Conservation (phyloP, 2,797 vertebrate species). For the Sternarchorhynchus goeldii region DNA sequence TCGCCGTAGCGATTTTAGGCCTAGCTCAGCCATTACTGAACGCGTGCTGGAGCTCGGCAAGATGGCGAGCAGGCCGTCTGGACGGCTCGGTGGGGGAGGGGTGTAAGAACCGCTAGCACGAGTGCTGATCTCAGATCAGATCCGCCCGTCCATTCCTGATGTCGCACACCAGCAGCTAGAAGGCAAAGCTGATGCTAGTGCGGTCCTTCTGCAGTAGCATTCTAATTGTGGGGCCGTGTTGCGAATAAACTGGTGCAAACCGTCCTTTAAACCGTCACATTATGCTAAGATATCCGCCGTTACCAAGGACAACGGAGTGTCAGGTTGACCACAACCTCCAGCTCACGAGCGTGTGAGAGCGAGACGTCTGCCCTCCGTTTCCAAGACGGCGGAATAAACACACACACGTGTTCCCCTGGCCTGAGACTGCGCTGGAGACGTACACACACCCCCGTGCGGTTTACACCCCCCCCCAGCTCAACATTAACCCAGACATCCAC, state of each 20-base stretch:
- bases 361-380: neutral
- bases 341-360: constrained; percentile 1
- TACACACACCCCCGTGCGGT: constrained; percentile 31
- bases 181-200: too few relatives aligned
- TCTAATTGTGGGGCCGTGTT: too few relatives aligned
- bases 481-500: constrained; percentile 25
- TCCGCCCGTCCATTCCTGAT: neutral
- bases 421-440: too few relatives aligned
- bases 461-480: neutral
- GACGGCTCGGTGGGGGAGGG: neutral
- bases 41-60: constrained; percentile 3
- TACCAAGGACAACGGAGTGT: neutral
- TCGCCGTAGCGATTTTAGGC: neutral
- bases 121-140: neutral
- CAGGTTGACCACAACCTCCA: neutral
- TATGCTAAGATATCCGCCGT: neutral
- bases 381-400: constrained; percentile 41
- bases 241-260: neutral
- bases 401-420: too few relatives aligned
- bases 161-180: neutral
- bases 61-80: constrained; percentile 7
- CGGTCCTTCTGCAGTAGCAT: too few relatives aligned
- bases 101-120: too few relatives aligned
- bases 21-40: neutral
- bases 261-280: too few relatives aligned